phyloP scores from a whole-genome alignment of 2,888 invertebrate species.

The Drosophila austrosaltans region DNA sequence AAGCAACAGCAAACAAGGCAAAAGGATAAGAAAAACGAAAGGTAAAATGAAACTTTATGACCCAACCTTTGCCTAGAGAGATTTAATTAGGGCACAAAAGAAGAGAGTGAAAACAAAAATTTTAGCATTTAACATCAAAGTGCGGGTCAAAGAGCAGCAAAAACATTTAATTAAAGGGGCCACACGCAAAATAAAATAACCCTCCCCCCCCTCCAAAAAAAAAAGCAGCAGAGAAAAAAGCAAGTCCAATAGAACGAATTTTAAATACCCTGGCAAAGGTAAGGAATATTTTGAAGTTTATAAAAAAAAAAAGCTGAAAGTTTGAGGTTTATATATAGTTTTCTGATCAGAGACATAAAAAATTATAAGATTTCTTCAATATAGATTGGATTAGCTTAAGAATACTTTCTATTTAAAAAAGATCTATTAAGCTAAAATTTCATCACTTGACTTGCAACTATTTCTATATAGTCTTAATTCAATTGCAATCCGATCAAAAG shows the following conservation, averaged over 20 bases:
- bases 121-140: conserved; percentile 43
- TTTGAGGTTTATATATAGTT: too few relatives aligned
- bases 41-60: conserved; percentile 9
- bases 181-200: conserved; percentile 11
- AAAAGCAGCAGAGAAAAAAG: conserved; percentile 1
- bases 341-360: too few relatives aligned
- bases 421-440: too few relatives aligned
- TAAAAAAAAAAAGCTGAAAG: too few relatives aligned
- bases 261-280: neutral
- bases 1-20: neutral
- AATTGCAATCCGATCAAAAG: neutral
- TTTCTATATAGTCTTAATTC: too few relatives aligned
- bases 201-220: neutral
- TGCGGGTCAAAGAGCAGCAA: conserved; percentile 33
- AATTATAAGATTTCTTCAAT: too few relatives aligned
- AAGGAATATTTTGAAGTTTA: too few relatives aligned
- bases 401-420: too few relatives aligned
- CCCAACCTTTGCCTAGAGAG: conserved; percentile 19
- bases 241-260: neutral
- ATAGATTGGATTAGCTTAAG: too few relatives aligned
- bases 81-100: conserved; percentile 52
- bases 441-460: too few relatives aligned
- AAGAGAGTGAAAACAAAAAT: conserved; percentile 16
- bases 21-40: neutral
- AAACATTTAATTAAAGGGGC: conserved; percentile 50